Evolutionary conservation across 2,888 invertebrate genomes (phyloP).

Genomic region (Arge pagana): DNA sequence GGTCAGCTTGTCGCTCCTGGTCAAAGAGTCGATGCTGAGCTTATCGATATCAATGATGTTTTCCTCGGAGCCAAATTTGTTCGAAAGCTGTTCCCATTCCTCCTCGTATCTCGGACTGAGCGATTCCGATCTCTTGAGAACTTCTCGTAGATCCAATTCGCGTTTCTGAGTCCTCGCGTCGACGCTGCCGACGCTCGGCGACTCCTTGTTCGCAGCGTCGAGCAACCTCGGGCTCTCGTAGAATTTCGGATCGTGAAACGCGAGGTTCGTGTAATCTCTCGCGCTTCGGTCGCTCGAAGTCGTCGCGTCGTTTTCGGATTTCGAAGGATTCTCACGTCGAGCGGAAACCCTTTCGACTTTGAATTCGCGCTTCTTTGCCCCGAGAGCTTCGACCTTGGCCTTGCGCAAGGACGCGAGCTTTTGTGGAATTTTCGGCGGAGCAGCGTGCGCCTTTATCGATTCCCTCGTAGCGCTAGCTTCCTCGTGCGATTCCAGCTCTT

Average conservation of each 20-base stretch:
- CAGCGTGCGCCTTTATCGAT: constrained; percentile 29
- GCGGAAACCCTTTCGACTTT: constrained; percentile 24
- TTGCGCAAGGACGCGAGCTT: constrained; percentile 48
- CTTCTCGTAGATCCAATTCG: constrained; percentile 63
- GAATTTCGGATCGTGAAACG: constrained; percentile 52
- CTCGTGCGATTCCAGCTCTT: constrained; percentile 51
- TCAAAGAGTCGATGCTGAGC: constrained; percentile 42
- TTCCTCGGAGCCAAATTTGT: constrained; percentile 49
- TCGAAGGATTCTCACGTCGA: constrained; percentile 2
- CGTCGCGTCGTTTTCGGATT: constrained; percentile 25
- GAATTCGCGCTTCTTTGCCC: constrained; percentile 33
- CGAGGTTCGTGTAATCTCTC: constrained; percentile 52
- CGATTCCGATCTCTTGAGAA: constrained; percentile 59
- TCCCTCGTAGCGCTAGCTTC: constrained; percentile 47
- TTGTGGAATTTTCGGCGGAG: constrained; percentile 47
- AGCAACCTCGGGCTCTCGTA: constrained; percentile 50
- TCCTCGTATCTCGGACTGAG: constrained; percentile 61
- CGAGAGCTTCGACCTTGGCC: constrained; percentile 33
- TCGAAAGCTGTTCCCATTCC: constrained; percentile 58
- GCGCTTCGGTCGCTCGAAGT: constrained; percentile 45
- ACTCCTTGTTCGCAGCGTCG: constrained; percentile 31
- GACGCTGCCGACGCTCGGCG: constrained; percentile 32
- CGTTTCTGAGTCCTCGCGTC: constrained; percentile 46
- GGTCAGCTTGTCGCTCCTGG: constrained; percentile 35
- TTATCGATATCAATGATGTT: constrained; percentile 55